phyloP scores from a whole-genome alignment of 2,797 vertebrate genomes.

The Eulemur albifrons region DNA sequence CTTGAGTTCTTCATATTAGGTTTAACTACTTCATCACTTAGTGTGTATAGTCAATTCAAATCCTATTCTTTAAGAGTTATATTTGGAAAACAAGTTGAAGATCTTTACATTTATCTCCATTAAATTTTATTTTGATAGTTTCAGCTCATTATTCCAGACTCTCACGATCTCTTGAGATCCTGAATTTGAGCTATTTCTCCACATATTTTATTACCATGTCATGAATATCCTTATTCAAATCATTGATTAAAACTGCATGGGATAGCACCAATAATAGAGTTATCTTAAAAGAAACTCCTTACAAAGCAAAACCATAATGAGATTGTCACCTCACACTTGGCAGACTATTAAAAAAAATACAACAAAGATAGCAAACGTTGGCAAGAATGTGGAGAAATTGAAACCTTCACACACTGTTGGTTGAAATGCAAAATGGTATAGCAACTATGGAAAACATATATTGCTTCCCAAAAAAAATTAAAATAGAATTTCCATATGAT shows the following conservation, averaged over 20 bases:
- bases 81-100: background rate
- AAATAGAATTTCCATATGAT: background rate
- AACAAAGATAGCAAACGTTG: background rate
- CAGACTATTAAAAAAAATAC: background rate
- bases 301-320: background rate
- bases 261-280: background rate
- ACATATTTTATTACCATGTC: background rate
- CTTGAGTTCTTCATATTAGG: background rate
- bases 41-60: background rate
- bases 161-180: background rate
- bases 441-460: too few relatives aligned
- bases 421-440: background rate
- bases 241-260: background rate
- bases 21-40: background rate
- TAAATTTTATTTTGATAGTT: conserved; percentile 21
- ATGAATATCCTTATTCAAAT: background rate
- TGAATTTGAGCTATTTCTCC: background rate
- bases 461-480: background rate
- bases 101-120: background rate
- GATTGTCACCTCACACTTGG: background rate
- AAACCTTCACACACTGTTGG: background rate
- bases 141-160: background rate
- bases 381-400: background rate
- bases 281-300: background rate
- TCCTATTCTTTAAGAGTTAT: background rate